Evolutionary conservation across 2,113 vertebrate species (phyloP).

Genomic region (Psilopsiagon aymara): DNA sequence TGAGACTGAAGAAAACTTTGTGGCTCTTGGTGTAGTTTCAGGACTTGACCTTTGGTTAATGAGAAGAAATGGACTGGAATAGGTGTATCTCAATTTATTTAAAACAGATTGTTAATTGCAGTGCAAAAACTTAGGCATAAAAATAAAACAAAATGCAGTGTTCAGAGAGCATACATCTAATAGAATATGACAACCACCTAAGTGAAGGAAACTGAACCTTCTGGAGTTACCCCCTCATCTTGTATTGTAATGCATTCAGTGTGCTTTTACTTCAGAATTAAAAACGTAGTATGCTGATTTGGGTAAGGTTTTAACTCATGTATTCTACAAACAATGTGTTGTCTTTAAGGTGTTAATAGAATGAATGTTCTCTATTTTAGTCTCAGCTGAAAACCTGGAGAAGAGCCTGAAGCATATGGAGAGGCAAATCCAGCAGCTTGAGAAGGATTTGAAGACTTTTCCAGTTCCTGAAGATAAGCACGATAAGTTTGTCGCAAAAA

Average conservation of each 20-base stretch:
- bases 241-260: neutral
- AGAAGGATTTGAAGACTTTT: constrained; percentile 95
- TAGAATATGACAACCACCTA: neutral
- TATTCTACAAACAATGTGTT: constrained; percentile 36
- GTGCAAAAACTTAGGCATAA: neutral
- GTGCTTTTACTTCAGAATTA: neutral
- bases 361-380: constrained; percentile 78
- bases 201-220: neutral
- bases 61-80: neutral
- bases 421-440: constrained; percentile 93
- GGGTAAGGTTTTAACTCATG: neutral
- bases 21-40: neutral
- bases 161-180: neutral
- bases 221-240: neutral
- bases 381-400: constrained; percentile 96
- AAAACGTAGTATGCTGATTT: neutral
- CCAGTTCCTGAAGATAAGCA: constrained; percentile 86
- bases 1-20: neutral
- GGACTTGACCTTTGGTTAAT: neutral
- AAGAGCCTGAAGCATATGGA: constrained; percentile 97
- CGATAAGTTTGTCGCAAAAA: constrained; percentile 94
- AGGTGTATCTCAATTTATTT: neutral
- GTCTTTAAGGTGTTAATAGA: constrained; percentile 46
- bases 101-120: neutral
- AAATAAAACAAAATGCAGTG: neutral